Conservation (phyloP, 2,113 vertebrate species). For the Datnioides undecimradiatus region DNA sequence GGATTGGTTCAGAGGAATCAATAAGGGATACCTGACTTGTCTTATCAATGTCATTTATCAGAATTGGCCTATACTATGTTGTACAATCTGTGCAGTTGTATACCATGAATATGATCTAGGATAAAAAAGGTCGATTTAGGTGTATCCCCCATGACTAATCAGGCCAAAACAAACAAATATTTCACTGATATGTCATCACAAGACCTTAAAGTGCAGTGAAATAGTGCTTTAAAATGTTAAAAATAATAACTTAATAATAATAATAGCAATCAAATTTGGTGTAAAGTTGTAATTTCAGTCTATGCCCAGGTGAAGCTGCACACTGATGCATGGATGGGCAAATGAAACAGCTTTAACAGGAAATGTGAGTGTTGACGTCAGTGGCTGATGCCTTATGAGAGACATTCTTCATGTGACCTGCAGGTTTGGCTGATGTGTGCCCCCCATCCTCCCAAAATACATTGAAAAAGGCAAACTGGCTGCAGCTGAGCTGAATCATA, state of each 20-base stretch:
- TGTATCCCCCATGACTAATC: neutral
- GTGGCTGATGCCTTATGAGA: neutral
- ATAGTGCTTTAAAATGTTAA: neutral
- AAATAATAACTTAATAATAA: slow-evolving; percentile 21
- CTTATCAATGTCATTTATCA: slow-evolving; percentile 20
- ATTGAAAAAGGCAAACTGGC: slow-evolving; percentile 2
- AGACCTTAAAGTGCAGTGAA: neutral
- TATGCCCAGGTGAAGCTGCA: slow-evolving; percentile 24
- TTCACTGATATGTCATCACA: neutral
- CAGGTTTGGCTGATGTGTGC: neutral
- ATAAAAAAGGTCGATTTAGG: neutral
- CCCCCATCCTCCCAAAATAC: no score
- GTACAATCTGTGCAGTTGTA: neutral
- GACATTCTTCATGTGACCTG: slow-evolving; percentile 35
- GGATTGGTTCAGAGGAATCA: slow-evolving; percentile 28
- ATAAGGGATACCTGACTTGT: slow-evolving; percentile 1
- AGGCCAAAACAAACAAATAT: neutral
- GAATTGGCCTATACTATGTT: neutral
- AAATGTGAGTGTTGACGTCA: slow-evolving; percentile 15
- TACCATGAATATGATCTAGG: neutral
- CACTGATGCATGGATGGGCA: slow-evolving; percentile 28
- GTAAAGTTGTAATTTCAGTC: slow-evolving; percentile 18
- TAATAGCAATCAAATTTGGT: slow-evolving; percentile 4
- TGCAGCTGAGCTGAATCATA: slow-evolving; percentile 27
- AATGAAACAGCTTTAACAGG: slow-evolving; percentile 18